Base-by-base conservation (phyloP, 2,888 invertebrate genomes). In the Brenthis daphne region DNA sequence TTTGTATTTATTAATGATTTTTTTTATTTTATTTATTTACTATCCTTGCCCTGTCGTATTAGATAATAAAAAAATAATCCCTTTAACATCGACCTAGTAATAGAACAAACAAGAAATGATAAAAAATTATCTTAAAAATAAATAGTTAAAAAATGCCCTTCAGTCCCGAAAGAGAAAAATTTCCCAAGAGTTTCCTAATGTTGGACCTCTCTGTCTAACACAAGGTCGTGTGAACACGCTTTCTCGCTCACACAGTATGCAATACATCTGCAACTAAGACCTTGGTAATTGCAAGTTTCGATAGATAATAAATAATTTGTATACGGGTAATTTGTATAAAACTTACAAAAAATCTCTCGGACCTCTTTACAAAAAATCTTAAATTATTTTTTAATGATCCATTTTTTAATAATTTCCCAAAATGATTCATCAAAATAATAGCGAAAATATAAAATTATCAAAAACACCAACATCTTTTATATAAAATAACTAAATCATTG, bases 201-300 rank as follows among this genome's bases (percentile, higher is more conserved):
- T 85, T 77, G 76, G 75, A 74, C 77, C 82, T 90, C 92, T 86
- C 88, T 81, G 76, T 90, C 82, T 75, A 77, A 83, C 87, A 80
- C 88, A 89, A 90, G 87, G 89, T 86, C 86, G 85, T 75, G 75
- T 71, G 67, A 77, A 81, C 80, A 79, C 65, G 73, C 79, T 76
- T 79, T 88, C 90, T 81, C 86, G 73, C 83, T 91, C 89, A 77
- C 89, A 87, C 90, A 82, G 85, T 88, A 87, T 91, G 91, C 90
- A 90, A 89, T 83, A 86, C 83, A 90, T 90, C 90, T 92, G 91
- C 92, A 91, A 90, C 87, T 84, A 82, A 84, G 89, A 89, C 92
- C 92, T 92, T 92, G 92, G 88, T 90, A 88, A 85, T 88, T 90
- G 90, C 90, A 89, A 90, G 89, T 90, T 92, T 92, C 91, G 92